Base-by-base conservation (phyloP, 2,888 invertebrate genomes). In the Monochamus alternatus region DNA sequence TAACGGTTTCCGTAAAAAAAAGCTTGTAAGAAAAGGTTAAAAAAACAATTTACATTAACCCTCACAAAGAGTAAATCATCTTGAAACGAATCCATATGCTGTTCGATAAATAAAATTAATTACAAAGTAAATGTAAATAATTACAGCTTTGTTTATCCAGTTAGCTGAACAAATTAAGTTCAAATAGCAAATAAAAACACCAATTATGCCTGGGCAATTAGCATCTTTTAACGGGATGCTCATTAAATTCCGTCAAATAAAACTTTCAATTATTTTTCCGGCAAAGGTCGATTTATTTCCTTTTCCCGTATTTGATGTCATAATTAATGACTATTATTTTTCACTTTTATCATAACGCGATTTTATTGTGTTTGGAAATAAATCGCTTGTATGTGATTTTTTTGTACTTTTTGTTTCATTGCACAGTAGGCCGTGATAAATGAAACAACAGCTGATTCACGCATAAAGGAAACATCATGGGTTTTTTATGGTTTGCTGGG, bases 251-350 rank as follows among this genome's bases (percentile, higher is more conserved):
- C n/a, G 55, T 2, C 55, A 14, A 14, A 55, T n/a, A 55, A 4
- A 51, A n/a, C 12, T 51, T 10, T 51, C n/a, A 51, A 55, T 55
- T 55, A 14, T 55, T 55, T 3, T 14, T 5, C 55, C 55, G 14
- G 7, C 38, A 38, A 38, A 38, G 38, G 38, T n/a, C 52, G 52
- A n/a, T 52, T 52, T n/a, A 52, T 52, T 55, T 55, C 22, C 22
- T 14, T 22, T 55, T n/a, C 14, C 10, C n/a, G 7, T 55, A n/a
- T 55, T 55, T 55, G 14, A 5, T 14, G 14, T 14, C 10, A 14
- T 55, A 55, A 55, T 14, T 55, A 55, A 55, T n/a, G n/a, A 55
- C 55, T 55, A 55, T 55, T 55, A 55, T 55, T 55, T 55, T 55
- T 55, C 55, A 55, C 22, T 55, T 55, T 55, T 14, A n/a, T 3